Percentiles rank a stretch among this genome's conserved stretches.
Conservation (phyloP, 1,140 invertebrate genomes). For the Sesamia nonagrioides region DNA sequence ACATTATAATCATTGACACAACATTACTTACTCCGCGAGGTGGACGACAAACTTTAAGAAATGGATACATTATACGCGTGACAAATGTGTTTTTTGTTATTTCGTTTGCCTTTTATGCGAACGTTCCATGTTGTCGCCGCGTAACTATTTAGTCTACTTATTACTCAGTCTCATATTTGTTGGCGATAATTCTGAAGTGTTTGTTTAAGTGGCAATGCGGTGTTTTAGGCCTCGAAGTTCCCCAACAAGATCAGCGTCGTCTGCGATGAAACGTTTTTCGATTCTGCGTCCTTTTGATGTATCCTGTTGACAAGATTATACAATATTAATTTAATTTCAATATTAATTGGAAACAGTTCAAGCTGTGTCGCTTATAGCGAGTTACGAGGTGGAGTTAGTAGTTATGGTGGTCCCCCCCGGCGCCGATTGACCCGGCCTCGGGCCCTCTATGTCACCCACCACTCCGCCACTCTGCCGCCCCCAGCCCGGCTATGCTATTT, state of each 20-base stretch:
- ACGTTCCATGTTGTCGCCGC: conserved; percentile 67
- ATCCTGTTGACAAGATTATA: conserved; percentile 68
- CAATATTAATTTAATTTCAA: conserved; percentile 43
- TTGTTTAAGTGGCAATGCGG: conserved; percentile 85
- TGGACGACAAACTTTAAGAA: conserved; percentile 51
- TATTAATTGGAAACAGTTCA: background rate
- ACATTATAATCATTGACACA: conserved; percentile 49
- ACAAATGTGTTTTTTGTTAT: conserved; percentile 74
- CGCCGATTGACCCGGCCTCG: conserved; percentile 80
- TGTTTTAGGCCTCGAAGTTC: conserved; percentile 88
- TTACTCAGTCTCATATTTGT: conserved; percentile 86
- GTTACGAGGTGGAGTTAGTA: background rate
- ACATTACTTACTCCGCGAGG: conserved; percentile 48
- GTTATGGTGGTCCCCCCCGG: conserved; percentile 56
- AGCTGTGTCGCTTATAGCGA: conserved; percentile 10
- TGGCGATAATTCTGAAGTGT: conserved; percentile 73
- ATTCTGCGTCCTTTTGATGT: conserved; percentile 76
- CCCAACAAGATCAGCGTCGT: conserved; percentile 87
- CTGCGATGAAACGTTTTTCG: conserved; percentile 88
- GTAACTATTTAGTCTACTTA: conserved; percentile 81
- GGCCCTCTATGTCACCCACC: conserved; percentile 76
- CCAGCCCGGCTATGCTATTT: conserved; percentile 82
- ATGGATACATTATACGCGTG: conserved; percentile 51
- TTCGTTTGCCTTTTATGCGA: conserved; percentile 60
- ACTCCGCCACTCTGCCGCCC: conserved; percentile 68